These are phyloP conservation scores for Pemphredon lugubris DNA, from an alignment of 2,888 invertebrate species.

Conservation along the genomic window DNA sequence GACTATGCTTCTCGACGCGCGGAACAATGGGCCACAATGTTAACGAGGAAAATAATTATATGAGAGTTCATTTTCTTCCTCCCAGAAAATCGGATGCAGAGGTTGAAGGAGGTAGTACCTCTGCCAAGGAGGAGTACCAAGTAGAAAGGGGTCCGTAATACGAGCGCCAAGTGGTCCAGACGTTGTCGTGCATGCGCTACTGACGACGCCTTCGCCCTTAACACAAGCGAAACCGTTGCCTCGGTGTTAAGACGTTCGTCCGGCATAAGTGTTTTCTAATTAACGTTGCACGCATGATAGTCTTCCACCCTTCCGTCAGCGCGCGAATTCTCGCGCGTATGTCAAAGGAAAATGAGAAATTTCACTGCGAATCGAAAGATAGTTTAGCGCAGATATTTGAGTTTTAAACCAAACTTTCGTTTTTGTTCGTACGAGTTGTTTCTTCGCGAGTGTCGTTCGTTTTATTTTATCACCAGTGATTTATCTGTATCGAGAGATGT, in stretches of 20 bases:
- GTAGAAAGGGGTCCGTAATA: constrained; percentile 63
- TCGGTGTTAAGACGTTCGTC: constrained; percentile 58
- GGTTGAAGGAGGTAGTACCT: constrained; percentile 39
- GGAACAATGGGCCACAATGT: constrained; percentile 76
- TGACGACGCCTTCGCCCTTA: constrained; percentile 54
- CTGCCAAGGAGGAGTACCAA: constrained; percentile 46
- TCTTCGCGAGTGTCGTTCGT: not conserved
- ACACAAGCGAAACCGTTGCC: constrained; percentile 42
- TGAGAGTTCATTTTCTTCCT: constrained; percentile 68
- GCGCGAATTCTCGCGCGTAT: constrained; percentile 38
- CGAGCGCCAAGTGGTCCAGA: constrained; percentile 69
- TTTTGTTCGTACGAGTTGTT: not conserved
- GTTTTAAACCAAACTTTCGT: too few species aligned
- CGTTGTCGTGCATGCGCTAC: constrained; percentile 64
- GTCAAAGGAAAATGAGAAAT: constrained; percentile 32
- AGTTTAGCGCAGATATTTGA: not conserved
- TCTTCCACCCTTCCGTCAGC: constrained; percentile 25
- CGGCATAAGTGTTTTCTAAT: constrained; percentile 65
- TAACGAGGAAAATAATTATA: constrained; percentile 79
- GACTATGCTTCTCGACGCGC: constrained; percentile 54
- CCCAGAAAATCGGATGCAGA: constrained; percentile 68
- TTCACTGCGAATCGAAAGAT: not conserved
- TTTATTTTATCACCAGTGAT: not conserved
- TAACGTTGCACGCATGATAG: constrained; percentile 50
- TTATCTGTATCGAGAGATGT: not conserved